Conservation (phyloP, 2,797 vertebrate species). For the Lindbergichthys nudifrons region DNA sequence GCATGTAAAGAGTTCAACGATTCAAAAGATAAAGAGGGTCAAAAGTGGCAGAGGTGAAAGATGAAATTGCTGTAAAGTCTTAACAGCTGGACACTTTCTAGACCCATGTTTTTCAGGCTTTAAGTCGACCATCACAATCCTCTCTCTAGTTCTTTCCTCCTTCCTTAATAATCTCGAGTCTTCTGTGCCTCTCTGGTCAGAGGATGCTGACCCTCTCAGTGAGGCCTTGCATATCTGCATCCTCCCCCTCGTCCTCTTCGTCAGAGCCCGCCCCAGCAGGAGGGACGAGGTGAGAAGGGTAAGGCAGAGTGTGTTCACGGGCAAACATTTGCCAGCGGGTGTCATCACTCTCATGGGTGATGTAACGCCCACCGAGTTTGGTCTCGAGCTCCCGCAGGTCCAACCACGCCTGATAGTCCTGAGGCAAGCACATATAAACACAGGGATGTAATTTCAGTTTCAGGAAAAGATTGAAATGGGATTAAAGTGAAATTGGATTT, state of each 20-base stretch:
- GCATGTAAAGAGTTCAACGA: conserved; percentile 13
- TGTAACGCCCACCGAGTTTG: conserved; percentile 89
- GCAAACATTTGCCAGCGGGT: conserved; percentile 90
- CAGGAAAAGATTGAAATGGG: conserved; percentile 29
- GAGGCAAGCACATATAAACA: conserved; percentile 22
- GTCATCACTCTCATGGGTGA: conserved; percentile 93
- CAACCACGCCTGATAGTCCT: conserved; percentile 93
- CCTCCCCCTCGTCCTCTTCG: conserved; percentile 77
- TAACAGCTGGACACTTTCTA: conserved; percentile 33
- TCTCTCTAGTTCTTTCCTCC: not conserved
- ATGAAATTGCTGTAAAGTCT: conserved; percentile 29
- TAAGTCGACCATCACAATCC: not conserved
- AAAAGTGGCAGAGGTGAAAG: conserved; percentile 15
- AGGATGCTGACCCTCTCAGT: conserved; percentile 92
- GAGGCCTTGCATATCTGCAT: conserved; percentile 88
- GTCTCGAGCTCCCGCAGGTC: conserved; percentile 90
- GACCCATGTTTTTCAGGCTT: conserved; percentile 22
- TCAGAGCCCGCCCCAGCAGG: conserved; percentile 72
- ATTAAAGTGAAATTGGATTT: conserved; percentile 34
- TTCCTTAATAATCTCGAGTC: conserved; percentile 24
- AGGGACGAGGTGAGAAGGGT: conserved; percentile 82
- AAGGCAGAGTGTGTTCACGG: conserved; percentile 81
- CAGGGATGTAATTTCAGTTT: conserved; percentile 35
- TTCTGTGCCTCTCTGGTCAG: conserved; percentile 63
- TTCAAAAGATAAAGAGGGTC: conserved; percentile 43